These are phyloP conservation scores for Sthenelais limicola DNA, from an alignment of 2,888 invertebrate species.

Conservation along the genomic window DNA sequence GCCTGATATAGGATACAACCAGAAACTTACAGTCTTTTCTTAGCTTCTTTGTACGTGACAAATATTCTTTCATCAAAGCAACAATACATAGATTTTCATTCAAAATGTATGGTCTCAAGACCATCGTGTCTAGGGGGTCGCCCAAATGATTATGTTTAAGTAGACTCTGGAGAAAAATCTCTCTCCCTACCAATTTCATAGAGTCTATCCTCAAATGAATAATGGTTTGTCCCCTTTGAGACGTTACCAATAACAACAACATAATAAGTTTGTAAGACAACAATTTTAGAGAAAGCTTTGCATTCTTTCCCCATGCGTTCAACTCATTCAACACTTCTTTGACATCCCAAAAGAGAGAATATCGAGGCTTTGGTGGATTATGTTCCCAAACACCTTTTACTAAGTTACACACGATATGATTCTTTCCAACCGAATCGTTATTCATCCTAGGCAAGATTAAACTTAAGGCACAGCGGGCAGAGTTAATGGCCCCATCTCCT, in stretches of 20 bases:
- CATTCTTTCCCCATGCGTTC: neutral
- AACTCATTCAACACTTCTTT: neutral
- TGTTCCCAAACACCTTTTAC: neutral
- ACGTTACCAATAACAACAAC: neutral
- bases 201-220: neutral
- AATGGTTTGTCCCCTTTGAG: neutral
- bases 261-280: neutral
- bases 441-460: neutral
- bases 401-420: neutral
- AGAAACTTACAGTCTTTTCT: neutral
- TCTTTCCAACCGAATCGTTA: neutral
- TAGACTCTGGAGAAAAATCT: neutral
- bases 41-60: neutral
- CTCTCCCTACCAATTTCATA: neutral
- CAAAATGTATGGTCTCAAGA: neutral
- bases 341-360: neutral
- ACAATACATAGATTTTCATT: neutral
- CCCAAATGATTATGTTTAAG: neutral
- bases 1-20: neutral
- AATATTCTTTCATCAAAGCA: neutral
- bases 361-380: neutral
- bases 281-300: neutral
- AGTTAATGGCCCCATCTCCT: neutral
- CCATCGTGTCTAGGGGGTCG: neutral
- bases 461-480: neutral